A percentile compares a stretch with the other conserved stretches of the same genome.
These are phyloP conservation scores for Mobula hypostoma DNA, from an alignment of 2,113 vertebrate species.

Conservation along the genomic window DNA sequence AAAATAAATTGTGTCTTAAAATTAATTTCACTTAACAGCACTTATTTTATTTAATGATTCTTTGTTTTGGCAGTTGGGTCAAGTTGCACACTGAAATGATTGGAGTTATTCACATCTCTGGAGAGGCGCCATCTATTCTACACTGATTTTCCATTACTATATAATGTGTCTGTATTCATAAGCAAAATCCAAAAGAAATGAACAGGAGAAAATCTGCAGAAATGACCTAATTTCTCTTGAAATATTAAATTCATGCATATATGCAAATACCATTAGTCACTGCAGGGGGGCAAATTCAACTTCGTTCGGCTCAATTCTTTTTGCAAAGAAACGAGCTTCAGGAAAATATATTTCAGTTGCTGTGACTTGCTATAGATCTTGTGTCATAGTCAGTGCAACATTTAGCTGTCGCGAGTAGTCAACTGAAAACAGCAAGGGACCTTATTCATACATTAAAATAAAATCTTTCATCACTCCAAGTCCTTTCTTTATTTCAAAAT, in stretches of 20 bases:
- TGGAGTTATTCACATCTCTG: slow-evolving; percentile 11
- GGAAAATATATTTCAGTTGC: background rate
- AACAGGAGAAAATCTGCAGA: no score
- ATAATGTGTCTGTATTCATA: slow-evolving; percentile 12
- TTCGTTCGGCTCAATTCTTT: background rate
- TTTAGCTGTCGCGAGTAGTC: background rate
- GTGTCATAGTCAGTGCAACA: background rate
- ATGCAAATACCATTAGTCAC: background rate
- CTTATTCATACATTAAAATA: background rate
- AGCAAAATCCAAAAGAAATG: background rate
- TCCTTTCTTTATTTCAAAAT: background rate
- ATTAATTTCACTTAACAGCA: background rate
- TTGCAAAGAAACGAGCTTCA: background rate
- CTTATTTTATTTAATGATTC: background rate
- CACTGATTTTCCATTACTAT: background rate
- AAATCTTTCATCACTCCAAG: background rate
- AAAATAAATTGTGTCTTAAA: slow-evolving; percentile 22
- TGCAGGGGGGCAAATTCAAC: background rate
- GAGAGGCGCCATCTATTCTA: background rate
- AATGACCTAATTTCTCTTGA: background rate
- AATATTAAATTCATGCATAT: slow-evolving; percentile 5
- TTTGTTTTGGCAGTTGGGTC: slow-evolving; percentile 23
- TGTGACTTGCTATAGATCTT: background rate
- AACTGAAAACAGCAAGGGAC: background rate
- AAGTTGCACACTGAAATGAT: background rate